Percentiles rank a stretch among this genome's conserved stretches.
Evolutionary conservation across 2,888 invertebrate species (phyloP).

Genomic region (Pterostichus niger): DNA sequence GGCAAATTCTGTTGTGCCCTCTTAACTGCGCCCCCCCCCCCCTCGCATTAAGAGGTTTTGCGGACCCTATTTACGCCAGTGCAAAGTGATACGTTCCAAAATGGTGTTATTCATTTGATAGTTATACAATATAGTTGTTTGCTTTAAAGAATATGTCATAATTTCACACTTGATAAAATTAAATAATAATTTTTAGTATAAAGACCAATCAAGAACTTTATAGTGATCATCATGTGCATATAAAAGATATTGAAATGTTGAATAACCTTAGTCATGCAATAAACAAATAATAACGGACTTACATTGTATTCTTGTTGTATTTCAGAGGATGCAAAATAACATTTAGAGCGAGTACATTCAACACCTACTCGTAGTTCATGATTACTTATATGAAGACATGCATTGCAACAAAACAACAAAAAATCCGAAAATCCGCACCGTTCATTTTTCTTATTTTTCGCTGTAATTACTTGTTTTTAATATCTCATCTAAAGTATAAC

Average conservation of each 20-base stretch:
- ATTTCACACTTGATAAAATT: constrained; percentile 23
- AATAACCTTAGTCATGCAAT: background rate
- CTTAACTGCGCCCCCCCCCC: no score
- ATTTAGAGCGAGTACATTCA: background rate
- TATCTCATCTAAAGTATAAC: no score
- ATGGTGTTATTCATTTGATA: constrained; percentile 1
- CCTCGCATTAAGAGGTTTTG: no score
- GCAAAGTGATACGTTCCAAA: background rate
- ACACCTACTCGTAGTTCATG: background rate
- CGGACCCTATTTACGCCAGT: no score
- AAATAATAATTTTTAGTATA: background rate
- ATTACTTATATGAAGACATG: background rate
- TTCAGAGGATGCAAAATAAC: constrained; percentile 4
- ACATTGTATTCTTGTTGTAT: constrained; percentile 4
- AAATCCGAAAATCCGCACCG: no score
- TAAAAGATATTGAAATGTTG: background rate
- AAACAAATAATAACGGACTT: constrained; percentile 9
- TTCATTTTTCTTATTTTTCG: no score
- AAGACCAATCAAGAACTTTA: constrained; percentile 22
- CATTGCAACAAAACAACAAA: no score
- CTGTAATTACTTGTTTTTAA: no score
- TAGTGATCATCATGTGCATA: constrained; percentile 20
- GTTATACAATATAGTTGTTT: background rate
- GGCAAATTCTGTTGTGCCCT: no score
- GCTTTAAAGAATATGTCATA: background rate